Evolutionary conservation across 2,113 vertebrate genomes (phyloP).

Genomic region (Turdus rufiventris): DNA sequence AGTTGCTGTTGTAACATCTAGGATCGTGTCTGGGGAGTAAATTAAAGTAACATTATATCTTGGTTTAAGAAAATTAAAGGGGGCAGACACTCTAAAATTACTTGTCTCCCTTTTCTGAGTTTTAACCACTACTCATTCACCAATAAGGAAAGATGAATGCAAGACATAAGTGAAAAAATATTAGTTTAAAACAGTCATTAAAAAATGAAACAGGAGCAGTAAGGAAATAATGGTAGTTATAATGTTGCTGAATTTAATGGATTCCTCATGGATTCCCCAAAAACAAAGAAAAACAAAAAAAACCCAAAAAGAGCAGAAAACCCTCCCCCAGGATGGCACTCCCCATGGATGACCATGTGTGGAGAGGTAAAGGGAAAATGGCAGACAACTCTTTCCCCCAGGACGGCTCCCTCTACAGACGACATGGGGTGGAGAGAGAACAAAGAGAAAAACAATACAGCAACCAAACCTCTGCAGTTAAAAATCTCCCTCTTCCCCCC

Average conservation of each 20-base stretch:
- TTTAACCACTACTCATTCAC: background rate
- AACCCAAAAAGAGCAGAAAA: background rate
- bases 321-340: background rate
- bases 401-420: accelerated
- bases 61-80: background rate
- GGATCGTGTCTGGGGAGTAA: background rate
- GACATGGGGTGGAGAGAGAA: background rate
- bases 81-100: accelerated
- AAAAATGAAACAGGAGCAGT: background rate
- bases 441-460: background rate
- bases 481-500: background rate
- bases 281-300: background rate
- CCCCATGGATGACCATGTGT: background rate
- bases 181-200: background rate
- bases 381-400: too few species aligned
- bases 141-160: background rate
- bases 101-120: background rate
- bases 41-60: background rate
- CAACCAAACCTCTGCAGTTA: accelerated
- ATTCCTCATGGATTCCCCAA: background rate
- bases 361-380: background rate
- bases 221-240: background rate
- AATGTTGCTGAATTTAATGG: background rate
- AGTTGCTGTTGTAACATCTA: background rate
- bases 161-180: background rate